A percentile compares a stretch with the other conserved stretches of the same genome.
Evolutionary conservation across 2,888 invertebrate genomes (phyloP).

Genomic region (Drosophila trichaetosa): DNA sequence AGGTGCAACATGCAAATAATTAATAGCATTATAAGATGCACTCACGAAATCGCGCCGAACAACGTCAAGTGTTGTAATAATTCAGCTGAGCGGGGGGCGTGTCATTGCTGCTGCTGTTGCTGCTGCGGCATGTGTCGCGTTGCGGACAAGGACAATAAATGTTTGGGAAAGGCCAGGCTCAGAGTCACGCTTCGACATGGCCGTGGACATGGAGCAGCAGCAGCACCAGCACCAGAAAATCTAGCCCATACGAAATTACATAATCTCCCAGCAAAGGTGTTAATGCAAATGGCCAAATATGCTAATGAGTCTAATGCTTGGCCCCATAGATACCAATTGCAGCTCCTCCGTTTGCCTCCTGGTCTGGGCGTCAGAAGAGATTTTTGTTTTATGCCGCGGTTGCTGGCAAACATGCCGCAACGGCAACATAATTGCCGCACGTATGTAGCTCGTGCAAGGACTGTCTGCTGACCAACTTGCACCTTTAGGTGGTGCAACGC

Average conservation of each 20-base stretch:
- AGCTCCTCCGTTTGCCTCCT: slow-evolving; percentile 11
- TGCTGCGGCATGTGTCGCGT: slow-evolving; percentile 34
- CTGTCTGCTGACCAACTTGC: slow-evolving; percentile 36
- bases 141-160: slow-evolving; percentile 79
- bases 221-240: slow-evolving; percentile 18
- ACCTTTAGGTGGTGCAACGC: slow-evolving; percentile 42
- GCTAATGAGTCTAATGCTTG: slow-evolving; percentile 77
- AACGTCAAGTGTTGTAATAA: slow-evolving; percentile 81
- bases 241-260: slow-evolving; percentile 70
- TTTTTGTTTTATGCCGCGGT: slow-evolving; percentile 46
- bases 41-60: slow-evolving; percentile 84
- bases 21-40: slow-evolving; percentile 85
- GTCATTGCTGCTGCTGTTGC: slow-evolving; percentile 18
- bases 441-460: slow-evolving; percentile 55
- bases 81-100: slow-evolving; percentile 57
- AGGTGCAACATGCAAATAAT: slow-evolving; percentile 85
- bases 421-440: slow-evolving; percentile 74
- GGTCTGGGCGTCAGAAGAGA: slow-evolving; percentile 29
- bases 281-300: slow-evolving; percentile 82
- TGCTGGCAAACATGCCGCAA: slow-evolving; percentile 40
- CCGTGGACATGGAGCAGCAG: slow-evolving; percentile 42
- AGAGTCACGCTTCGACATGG: slow-evolving; percentile 73
- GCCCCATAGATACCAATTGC: slow-evolving; percentile 29
- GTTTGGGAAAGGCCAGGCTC: slow-evolving; percentile 69
- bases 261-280: slow-evolving; percentile 80